Evolutionary conservation across 2,113 vertebrate genomes (phyloP).

Genomic region (Chinchilla lanigera): DNA sequence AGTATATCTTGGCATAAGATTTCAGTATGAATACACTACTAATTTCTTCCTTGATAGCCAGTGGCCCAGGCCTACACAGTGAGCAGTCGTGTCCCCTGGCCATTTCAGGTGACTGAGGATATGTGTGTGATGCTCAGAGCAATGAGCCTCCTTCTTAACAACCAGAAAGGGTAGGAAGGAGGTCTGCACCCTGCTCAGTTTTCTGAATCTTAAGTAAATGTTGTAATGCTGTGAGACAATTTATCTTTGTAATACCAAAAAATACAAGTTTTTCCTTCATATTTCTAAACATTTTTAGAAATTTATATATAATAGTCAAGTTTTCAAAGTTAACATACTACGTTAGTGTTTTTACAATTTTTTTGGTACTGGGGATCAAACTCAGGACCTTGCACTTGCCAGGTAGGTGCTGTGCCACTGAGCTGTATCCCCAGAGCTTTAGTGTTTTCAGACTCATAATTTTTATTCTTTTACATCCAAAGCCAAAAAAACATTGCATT

Average conservation of each 20-base stretch:
- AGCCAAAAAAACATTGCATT: slow-evolving; percentile 15
- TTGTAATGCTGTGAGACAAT: neutral
- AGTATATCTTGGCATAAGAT: neutral
- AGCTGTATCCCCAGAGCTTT: no score
- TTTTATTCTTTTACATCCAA: slow-evolving; percentile 24
- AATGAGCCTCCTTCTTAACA: neutral
- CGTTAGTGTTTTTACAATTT: slow-evolving; percentile 34
- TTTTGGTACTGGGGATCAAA: no score
- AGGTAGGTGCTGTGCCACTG: no score
- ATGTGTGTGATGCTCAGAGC: neutral
- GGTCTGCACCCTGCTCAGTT: neutral
- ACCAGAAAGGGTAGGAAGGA: neutral
- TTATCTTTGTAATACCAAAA: neutral
- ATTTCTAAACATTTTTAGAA: slow-evolving; percentile 50
- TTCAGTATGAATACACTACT: slow-evolving; percentile 7
- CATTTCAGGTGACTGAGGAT: neutral
- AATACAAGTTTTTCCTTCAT: neutral
- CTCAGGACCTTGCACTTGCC: no score
- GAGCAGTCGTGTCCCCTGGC: neutral
- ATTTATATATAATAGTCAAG: neutral
- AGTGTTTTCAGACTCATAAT: neutral
- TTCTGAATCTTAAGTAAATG: neutral
- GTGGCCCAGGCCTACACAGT: neutral
- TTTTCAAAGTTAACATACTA: slow-evolving; percentile 47
- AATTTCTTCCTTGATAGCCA: neutral